Conservation (phyloP, 2,888 invertebrate genomes). For the Cyclophora albipunctata region DNA sequence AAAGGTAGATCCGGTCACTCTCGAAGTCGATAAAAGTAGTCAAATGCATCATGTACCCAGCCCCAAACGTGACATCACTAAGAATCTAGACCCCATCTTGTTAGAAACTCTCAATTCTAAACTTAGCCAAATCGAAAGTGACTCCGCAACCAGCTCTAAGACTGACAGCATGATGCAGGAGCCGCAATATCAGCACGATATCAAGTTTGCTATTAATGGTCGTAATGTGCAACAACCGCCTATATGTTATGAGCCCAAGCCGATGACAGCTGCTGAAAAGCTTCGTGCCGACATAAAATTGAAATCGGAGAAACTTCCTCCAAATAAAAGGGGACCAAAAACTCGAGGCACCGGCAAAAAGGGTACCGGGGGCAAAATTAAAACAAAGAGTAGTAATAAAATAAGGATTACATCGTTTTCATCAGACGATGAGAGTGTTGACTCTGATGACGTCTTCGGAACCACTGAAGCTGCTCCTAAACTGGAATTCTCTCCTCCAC, state of each 20-base stretch:
- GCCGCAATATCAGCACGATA: conserved; percentile 71
- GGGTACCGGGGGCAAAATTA: conserved; percentile 74
- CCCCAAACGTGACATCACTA: conserved; percentile 82
- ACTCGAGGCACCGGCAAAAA: conserved; percentile 76
- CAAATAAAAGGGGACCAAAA: conserved; percentile 76
- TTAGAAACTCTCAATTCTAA: conserved; percentile 82
- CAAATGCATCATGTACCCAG: conserved; percentile 79
- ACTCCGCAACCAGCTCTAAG: conserved; percentile 83
- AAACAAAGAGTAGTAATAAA: conserved; percentile 79
- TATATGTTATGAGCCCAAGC: conserved; percentile 55
- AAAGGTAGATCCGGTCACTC: conserved; percentile 82
- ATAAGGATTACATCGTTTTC: conserved; percentile 85
- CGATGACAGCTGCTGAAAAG: conserved; percentile 65
- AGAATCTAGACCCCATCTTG: conserved; percentile 79
- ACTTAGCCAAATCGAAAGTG: conserved; percentile 84
- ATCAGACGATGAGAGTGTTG: conserved; percentile 84
- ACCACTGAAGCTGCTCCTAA: conserved; percentile 84
- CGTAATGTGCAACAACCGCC: conserved; percentile 58
- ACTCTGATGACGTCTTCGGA: conserved; percentile 85
- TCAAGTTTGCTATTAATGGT: conserved; percentile 69
- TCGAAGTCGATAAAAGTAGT: conserved; percentile 81
- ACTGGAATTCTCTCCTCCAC: conserved; percentile 84
- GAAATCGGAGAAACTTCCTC: conserved; percentile 77
- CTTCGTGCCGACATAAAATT: conserved; percentile 70
- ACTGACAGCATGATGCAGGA: conserved; percentile 80